phyloP scores from a whole-genome alignment of 2,888 invertebrate species.

The Balanococcus diminutus region DNA sequence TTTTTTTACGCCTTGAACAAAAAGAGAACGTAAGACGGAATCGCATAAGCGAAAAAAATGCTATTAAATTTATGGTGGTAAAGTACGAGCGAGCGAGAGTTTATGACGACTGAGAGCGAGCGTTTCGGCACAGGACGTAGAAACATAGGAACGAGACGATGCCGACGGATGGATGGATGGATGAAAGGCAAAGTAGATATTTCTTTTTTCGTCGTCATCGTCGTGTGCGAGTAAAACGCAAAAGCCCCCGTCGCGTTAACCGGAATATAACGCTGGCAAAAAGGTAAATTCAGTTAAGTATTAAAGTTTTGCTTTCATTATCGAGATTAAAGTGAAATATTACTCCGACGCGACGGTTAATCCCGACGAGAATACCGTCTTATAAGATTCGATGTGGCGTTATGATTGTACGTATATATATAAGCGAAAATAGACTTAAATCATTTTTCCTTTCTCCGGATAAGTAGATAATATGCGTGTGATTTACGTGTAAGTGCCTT shows the following conservation, averaged over 20 bases:
- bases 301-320: slow-evolving; percentile 34
- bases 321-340: slow-evolving; percentile 25
- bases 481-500: too few relatives aligned
- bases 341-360: not conserved
- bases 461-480: too few relatives aligned
- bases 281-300: slow-evolving; percentile 29
- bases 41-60: slow-evolving; percentile 6
- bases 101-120: not conserved
- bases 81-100: not conserved
- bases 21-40: not conserved
- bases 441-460: too few relatives aligned
- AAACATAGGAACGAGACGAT: not conserved
- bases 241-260: not conserved
- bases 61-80: slow-evolving; percentile 4
- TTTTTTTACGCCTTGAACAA: not conserved
- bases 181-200: not conserved
- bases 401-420: not conserved
- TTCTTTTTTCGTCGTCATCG: not conserved
- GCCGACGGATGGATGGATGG: too few relatives aligned
- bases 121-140: not conserved
- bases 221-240: not conserved
- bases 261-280: not conserved
- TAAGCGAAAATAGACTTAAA: too few relatives aligned
- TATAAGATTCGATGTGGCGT: slow-evolving; percentile 25
- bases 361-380: not conserved